These are phyloP conservation scores for Archocentrus centrarchus DNA, from an alignment of 2,113 vertebrate genomes.

Conservation along the genomic window DNA sequence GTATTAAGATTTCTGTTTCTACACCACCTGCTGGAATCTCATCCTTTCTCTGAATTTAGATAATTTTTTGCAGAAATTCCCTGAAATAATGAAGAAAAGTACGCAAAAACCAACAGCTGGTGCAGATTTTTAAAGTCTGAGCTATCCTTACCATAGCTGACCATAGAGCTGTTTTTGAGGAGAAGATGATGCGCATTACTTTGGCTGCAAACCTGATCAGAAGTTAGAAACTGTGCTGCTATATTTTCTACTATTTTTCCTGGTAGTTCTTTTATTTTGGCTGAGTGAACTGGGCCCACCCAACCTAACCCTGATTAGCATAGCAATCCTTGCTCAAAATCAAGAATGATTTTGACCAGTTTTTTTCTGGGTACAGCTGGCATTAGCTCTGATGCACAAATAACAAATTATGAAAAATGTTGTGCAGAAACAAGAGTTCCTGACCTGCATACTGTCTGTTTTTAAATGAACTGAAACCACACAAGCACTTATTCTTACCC, in stretches of 20 bases:
- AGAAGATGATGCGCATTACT: neutral
- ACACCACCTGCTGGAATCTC: neutral
- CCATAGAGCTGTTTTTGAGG: neutral
- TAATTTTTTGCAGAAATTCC: neutral
- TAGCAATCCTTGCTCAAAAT: neutral
- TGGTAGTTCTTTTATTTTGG: neutral
- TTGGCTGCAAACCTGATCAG: neutral
- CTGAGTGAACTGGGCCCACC: neutral
- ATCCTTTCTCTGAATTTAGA: neutral
- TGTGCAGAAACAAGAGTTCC: neutral
- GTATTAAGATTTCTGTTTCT: neutral
- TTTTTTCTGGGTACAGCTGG: neutral
- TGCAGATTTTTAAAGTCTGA: neutral
- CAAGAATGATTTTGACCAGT: neutral
- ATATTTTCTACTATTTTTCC: neutral
- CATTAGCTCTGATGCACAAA: neutral
- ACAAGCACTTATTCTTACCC: neutral
- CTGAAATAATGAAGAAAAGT: neutral
- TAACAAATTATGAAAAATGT: neutral
- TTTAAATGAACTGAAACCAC: neutral
- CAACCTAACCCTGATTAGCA: too few species aligned
- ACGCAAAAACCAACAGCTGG: neutral
- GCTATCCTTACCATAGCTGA: neutral
- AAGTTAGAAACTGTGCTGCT: neutral
- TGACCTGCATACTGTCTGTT: fast-evolving